Percentiles rank a stretch among this genome's conserved stretches.
Evolutionary conservation across 2,797 vertebrate genomes (phyloP).

Genomic region (Hipposideros larvatus): DNA sequence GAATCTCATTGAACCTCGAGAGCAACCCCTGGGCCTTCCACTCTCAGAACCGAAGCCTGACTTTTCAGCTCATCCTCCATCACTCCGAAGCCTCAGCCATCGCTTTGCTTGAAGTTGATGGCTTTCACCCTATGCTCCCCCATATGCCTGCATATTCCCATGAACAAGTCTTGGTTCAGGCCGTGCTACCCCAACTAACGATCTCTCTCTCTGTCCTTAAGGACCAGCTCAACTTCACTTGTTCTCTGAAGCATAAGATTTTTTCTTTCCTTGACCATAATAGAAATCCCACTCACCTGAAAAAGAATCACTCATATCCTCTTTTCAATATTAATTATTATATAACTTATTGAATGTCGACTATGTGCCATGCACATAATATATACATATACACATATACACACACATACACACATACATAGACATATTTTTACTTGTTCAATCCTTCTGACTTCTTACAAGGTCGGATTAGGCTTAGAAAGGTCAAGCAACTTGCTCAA

Average conservation of each 20-base stretch:
- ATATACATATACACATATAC: no score
- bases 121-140: background rate
- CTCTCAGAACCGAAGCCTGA: background rate
- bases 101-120: background rate
- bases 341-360: background rate
- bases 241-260: background rate
- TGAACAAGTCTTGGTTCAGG: background rate
- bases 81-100: background rate
- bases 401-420: background rate
- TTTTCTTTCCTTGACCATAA: background rate
- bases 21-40: background rate
- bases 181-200: background rate
- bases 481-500: background rate
- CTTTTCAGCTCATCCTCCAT: background rate
- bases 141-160: background rate
- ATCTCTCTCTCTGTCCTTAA: background rate
- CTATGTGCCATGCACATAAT: background rate
- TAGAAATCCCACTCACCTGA: background rate
- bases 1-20: background rate
- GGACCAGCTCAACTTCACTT: background rate
- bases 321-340: background rate
- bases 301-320: background rate
- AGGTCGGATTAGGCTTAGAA: background rate
- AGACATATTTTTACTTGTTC: background rate
- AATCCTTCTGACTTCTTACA: background rate